These are phyloP conservation scores for Eilema caniola DNA, from an alignment of 2,888 invertebrate genomes.

Conservation along the genomic window DNA sequence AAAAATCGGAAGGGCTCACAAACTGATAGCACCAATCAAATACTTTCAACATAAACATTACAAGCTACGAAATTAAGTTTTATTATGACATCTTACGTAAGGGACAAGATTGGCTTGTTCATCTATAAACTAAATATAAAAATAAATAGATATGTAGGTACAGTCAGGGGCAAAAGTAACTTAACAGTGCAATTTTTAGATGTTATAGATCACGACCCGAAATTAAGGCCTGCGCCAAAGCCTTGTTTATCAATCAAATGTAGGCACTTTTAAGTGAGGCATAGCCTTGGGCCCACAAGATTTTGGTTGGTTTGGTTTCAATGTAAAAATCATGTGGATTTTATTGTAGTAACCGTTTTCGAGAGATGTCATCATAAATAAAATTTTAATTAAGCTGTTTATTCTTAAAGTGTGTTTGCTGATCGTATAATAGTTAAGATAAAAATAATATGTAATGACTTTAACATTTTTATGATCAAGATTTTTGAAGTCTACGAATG, in stretches of 20 bases:
- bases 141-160: not conserved
- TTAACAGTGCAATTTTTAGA: not conserved
- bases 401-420: not conserved
- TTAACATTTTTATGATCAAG: not conserved
- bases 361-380: no score
- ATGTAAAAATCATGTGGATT: no score
- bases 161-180: not conserved
- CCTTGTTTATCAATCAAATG: no score
- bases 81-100: conserved; percentile 12
- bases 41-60: conserved; percentile 9
- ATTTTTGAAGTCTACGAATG: not conserved
- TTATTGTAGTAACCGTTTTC: no score
- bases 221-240: no score
- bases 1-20: conserved; percentile 35
- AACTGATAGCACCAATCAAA: conserved; percentile 11
- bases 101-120: not conserved
- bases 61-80: conserved; percentile 11
- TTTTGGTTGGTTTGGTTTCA: no score
- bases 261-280: no score
- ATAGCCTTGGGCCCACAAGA: no score
- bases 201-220: no score
- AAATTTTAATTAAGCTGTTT: not conserved
- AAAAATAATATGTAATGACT: not conserved
- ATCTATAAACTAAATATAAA: not conserved
- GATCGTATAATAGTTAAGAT: not conserved